Percentiles rank a stretch among this genome's conserved stretches.
These are phyloP conservation scores for Endotricha flammealis DNA, from an alignment of 2,888 invertebrate genomes.

Conservation along the genomic window DNA sequence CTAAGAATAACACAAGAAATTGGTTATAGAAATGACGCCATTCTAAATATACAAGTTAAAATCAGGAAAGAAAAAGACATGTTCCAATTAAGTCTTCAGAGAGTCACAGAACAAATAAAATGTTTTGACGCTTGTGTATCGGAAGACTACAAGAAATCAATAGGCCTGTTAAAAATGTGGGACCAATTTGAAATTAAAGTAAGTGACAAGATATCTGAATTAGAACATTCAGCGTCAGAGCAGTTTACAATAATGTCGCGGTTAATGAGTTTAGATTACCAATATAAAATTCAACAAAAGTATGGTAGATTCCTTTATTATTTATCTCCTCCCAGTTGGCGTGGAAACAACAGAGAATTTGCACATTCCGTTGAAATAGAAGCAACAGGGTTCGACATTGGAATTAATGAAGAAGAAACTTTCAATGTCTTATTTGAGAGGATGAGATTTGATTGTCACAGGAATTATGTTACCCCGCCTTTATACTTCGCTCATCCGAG, in stretches of 20 bases:
- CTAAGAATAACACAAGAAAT: conserved; percentile 43
- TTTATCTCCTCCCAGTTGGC: conserved; percentile 81
- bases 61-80: conserved; percentile 69
- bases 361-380: conserved; percentile 65
- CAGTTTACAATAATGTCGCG: conserved; percentile 53
- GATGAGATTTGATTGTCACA: conserved; percentile 64
- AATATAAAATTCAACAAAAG: conserved; percentile 79
- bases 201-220: conserved; percentile 53
- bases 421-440: conserved; percentile 59
- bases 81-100: conserved; percentile 63
- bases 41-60: conserved; percentile 74
- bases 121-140: conserved; percentile 80
- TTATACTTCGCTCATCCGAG: conserved; percentile 77
- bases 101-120: conserved; percentile 71
- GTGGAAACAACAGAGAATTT: conserved; percentile 69
- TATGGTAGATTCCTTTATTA: conserved; percentile 83
- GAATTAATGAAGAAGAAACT: conserved; percentile 53
- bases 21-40: conserved; percentile 64
- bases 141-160: conserved; percentile 79
- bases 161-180: conserved; percentile 70
- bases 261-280: conserved; percentile 80
- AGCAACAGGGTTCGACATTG: conserved; percentile 61
- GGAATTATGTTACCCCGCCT: conserved; percentile 59
- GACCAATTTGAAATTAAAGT: conserved; percentile 64
- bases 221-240: conserved; percentile 57